Evolutionary conservation across 2,113 vertebrate genomes (phyloP), one percentile per base, ranked within the genome.

Genomic region (Myiagra hebetior): DNA sequence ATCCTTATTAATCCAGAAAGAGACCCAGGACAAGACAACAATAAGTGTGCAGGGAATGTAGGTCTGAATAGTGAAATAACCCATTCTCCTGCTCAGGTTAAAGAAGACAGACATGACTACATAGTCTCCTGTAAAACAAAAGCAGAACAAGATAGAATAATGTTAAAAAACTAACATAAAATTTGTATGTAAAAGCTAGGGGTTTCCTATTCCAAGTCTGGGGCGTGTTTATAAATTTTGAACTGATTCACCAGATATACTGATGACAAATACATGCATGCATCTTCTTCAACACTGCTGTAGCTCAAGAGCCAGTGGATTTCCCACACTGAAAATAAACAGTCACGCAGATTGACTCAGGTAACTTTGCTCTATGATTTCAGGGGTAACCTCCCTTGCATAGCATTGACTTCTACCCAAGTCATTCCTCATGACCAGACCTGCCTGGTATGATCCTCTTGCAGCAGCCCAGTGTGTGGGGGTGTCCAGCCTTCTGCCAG

Each of bases 1-100:
- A 92, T 99, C 99, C 96, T 99, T 99, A 94, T 99, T 99, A 96
- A 99, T 99, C 99, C 99, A 99, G 97, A 99, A 99, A 26, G 99
- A 99, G 49, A 99, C 99, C 99, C 99, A 99, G 52, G 99, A 99
- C 21, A 99, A 96, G 57, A 99, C 99, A 11, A 99, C 99, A 15
- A 99, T 99, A 47, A 99, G 99, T 7, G 99, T 99, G 97, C 99
- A 99, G 67, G 99, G 99, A 82, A 99, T 99, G 87, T 99, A 99
- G 46, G 99, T 99, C 98, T 99, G 99, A 95, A 99, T 99, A 87
- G 99, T 99, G 96, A 99, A 99, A 98, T 99, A 99, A 26, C 99
- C 99, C 99, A 99, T 99, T 91, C 99, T 99, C 97, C 99, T 99
- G 98, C 99, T 99, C 96, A 99, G 98, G 93, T 99, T 99, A 93